Base-by-base conservation (phyloP, 2,113 vertebrate species). In the Lasiurus cinereus region DNA sequence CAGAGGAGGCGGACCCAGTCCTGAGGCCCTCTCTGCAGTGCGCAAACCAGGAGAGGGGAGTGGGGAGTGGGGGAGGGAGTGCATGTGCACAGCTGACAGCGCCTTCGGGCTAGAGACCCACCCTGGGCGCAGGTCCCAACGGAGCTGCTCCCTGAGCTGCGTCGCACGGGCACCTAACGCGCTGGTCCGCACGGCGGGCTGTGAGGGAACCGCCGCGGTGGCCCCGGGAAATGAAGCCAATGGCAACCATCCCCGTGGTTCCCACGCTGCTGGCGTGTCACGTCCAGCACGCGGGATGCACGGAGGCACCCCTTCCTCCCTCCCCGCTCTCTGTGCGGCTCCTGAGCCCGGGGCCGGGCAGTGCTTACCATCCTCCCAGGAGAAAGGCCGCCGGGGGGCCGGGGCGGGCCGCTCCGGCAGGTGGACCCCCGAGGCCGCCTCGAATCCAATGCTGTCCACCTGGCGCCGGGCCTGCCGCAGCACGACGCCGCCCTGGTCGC, bases 331-430 rank as follows among this genome's bases (percentile, higher is more conserved):
- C 18, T 43, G 6, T 0, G 3, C 39, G 10, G 7, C 48, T 1
- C 24, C 33, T 0, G 9, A 1, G 15, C 19, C 48, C 56, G 1
- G 14, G 5, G 8, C 13, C 39, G 4, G 1, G 8, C 72, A 21
- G 31, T 82, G 96, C 98, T 99, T 98, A 99, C 99, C 99, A 8
- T 99, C 99, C 90, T 99, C 99, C 99, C 99, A 99, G 33, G 99
- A 99, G 98, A 99, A 99, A 22, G 98, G 98, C 64, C 98, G 97
- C 0, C 98, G 95, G 21, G 98, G 97, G 97, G 99, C 99, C 48
- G 98, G 96, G 66, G 99, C 98, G 2, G 99, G 99, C 90, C 98
- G 98, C 93, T 99, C 99, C 0, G 98, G 22, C 94, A 99, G 98
- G 97, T 99, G 99, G 98, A 99, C 99, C 96, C 99, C 99, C n/a